These are phyloP conservation scores for Ia io DNA, from an alignment of 2,113 vertebrate genomes.

Conservation along the genomic window DNA sequence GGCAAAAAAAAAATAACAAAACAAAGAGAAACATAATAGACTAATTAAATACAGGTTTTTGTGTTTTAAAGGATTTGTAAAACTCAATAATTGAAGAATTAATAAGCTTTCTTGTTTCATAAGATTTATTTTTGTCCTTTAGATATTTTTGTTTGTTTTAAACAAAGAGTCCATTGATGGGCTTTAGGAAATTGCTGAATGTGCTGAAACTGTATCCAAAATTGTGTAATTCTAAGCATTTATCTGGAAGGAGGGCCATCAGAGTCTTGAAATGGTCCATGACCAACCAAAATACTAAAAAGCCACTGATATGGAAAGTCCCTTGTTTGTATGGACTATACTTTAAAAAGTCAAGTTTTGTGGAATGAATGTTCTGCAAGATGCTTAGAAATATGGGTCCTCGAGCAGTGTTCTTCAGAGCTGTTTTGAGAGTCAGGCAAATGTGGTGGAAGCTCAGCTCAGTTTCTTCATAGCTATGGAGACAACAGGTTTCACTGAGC, in stretches of 20 bases:
- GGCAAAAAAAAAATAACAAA: neutral
- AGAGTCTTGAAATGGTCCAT: slow-evolving; percentile 27
- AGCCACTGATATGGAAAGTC: neutral
- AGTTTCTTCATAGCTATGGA: neutral
- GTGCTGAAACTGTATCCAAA: slow-evolving; percentile 45
- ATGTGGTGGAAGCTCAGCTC: neutral
- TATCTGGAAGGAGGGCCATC: slow-evolving; percentile 16
- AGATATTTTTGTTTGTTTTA: slow-evolving; percentile 53
- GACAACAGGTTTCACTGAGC: slow-evolving; percentile 2
- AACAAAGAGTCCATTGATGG: slow-evolving; percentile 53
- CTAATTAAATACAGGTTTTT: slow-evolving; percentile 16
- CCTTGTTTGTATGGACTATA: slow-evolving; percentile 32
- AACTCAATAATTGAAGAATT: slow-evolving; percentile 52
- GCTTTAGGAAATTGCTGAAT: slow-evolving; percentile 33
- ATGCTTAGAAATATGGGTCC: slow-evolving; percentile 21
- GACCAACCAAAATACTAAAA: slow-evolving; percentile 46
- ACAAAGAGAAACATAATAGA: slow-evolving; percentile 26
- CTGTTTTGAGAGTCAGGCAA: neutral
- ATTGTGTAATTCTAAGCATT: slow-evolving; percentile 21
- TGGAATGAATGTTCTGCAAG: slow-evolving; percentile 10
- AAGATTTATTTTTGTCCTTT: slow-evolving; percentile 60
- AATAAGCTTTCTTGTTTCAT: slow-evolving; percentile 48
- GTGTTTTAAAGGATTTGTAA: slow-evolving; percentile 16
- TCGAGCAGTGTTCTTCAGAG: neutral
- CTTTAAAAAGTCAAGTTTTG: slow-evolving; percentile 17